A percentile compares a stretch with the other conserved stretches of the same genome.
These are phyloP conservation scores for Ophion costatus DNA, from an alignment of 2,888 invertebrate genomes.

Conservation along the genomic window DNA sequence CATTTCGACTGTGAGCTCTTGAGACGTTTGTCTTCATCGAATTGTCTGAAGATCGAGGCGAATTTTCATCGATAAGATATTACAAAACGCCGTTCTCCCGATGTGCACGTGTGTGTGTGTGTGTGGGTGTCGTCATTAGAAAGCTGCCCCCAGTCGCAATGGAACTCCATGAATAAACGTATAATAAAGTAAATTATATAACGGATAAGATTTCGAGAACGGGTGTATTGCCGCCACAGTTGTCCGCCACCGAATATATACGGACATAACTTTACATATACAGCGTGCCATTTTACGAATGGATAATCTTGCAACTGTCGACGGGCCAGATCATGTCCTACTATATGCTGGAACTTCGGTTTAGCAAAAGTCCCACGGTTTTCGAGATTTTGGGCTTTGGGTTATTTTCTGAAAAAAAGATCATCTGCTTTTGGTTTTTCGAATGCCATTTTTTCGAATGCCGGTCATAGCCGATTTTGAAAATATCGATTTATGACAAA, in stretches of 20 bases:
- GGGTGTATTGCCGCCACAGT: constrained; percentile 69
- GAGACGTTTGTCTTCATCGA: constrained; percentile 8
- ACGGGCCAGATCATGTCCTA: too few species aligned
- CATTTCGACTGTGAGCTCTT: constrained; percentile 75
- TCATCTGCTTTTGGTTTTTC: too few species aligned
- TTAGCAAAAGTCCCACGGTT: too few species aligned
- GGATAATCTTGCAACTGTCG: too few species aligned
- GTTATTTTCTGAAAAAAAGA: too few species aligned
- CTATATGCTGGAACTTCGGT: too few species aligned
- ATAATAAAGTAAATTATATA: constrained; percentile 78
- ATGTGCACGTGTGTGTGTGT: not conserved
- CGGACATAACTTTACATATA: not conserved
- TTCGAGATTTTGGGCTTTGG: too few species aligned
- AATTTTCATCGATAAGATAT: not conserved
- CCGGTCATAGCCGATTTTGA: too few species aligned
- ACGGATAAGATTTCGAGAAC: constrained; percentile 74
- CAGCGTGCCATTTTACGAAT: too few species aligned
- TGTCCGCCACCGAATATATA: constrained; percentile 73
- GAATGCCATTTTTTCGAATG: too few species aligned
- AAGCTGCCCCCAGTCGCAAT: constrained; percentile 70
- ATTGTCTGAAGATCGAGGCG: not conserved
- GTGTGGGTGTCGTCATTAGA: constrained; percentile 13
- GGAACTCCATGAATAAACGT: constrained; percentile 76
- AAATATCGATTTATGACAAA: too few species aligned
- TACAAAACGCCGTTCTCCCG: not conserved